A percentile compares a stretch with the other conserved stretches of the same genome.
These are phyloP conservation scores for Gymnocypris eckloni DNA, from an alignment of 2,797 vertebrate species.

Conservation along the genomic window DNA sequence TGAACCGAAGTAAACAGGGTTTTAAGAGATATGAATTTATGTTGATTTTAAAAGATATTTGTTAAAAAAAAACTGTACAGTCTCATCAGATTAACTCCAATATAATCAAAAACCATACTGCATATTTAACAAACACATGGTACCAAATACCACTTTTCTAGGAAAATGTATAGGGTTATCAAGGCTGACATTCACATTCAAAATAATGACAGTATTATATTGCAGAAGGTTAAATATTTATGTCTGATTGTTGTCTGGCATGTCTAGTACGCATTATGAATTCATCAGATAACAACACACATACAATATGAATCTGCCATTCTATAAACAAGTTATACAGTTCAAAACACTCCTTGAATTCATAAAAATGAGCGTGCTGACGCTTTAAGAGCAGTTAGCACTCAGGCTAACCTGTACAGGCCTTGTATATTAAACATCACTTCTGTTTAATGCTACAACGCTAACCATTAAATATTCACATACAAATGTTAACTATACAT, in stretches of 20 bases:
- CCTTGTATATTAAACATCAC: conserved; percentile 15
- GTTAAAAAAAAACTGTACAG: neutral
- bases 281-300: neutral
- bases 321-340: neutral
- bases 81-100: neutral
- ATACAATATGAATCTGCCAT: neutral
- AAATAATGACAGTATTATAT: neutral
- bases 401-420: conserved; percentile 33
- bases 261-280: neutral
- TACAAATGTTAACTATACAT: conserved; percentile 19
- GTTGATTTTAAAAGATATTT: neutral
- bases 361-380: neutral
- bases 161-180: neutral
- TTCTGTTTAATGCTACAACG: neutral
- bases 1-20: neutral
- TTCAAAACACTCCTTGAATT: neutral
- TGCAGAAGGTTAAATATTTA: neutral
- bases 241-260: neutral
- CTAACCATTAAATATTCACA: neutral
- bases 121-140: neutral
- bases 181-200: neutral
- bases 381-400: conserved; percentile 41
- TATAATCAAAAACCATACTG: neutral
- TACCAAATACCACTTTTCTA: neutral
- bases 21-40: neutral